Evolutionary conservation across 2,888 invertebrate species (phyloP), one percentile per base, ranked within the genome.

Genomic region (Lymantria monacha): DNA sequence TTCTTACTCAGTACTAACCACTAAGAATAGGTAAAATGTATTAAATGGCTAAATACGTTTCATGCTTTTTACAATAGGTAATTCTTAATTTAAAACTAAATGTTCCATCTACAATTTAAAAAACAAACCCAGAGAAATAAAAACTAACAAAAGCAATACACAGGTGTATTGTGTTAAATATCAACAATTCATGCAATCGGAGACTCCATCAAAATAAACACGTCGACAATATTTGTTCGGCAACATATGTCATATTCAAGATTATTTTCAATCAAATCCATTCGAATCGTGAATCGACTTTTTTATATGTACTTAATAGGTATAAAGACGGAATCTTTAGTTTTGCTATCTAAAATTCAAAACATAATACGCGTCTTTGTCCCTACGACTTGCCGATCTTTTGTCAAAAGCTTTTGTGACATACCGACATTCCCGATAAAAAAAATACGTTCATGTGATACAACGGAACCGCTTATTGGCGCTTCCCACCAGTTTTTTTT

Each of bases 311-410:
- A 22, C 22, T 22, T 22, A 22, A 3, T 3, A 22, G 22, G 22
- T 22, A 22, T 22, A 22, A 22, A 65, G 60, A 70, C 63, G 72
- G 71, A 74, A 72, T 76, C 76, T 79, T 72, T 75, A 74, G 80
- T 79, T 77, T 82, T 74, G 69, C 63, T 83, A 85, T 85, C 83
- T 78, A 79, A 86, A 77, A 81, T 86, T 87, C 85, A 88, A 85
- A 87, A 87, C 74, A 87, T 68, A 79, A 76, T 76, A 72, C 66
- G 70, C 71, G 68, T 74, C 71, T 79, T 84, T 81, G 72, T 74
- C 52, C 57, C 62, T 67, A 64, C 74, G 77, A 80, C 73, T 71
- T 72, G 85, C 82, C 81, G 81, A 83, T 78, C 79, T 79, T 81
- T 81, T 85, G 75, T 79, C 69, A 72, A 66, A 12, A 69, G 61